Base-by-base conservation (phyloP, 1,140 invertebrate species). In the Caenorhabditis tropicalis region DNA sequence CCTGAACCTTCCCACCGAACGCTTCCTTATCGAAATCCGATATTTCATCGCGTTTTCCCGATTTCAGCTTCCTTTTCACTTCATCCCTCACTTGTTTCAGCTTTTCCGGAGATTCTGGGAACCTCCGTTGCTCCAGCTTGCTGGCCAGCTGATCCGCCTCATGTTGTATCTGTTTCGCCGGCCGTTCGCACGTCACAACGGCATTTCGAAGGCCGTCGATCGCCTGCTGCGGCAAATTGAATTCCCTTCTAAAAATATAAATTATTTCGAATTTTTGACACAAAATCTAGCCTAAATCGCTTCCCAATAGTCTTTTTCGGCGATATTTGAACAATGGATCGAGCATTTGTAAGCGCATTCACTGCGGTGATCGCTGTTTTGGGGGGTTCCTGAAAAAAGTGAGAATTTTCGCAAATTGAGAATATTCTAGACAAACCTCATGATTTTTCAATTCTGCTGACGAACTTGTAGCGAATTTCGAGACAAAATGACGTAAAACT, bases 1-100 rank as follows among this genome's bases (percentile, higher is more conserved):
- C 82, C 74, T 82, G 48, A 19, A 81, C 79, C 53, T 81, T 81
- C 12, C 51, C 79, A n/a, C 82, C 60, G 24, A 74, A 82, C 10
- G 36, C 27, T 56, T 56, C 79, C 29, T 81, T 56, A 21, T 56
- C 79, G 19, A 81, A 81, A n/a, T 48, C 36, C 21, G 36, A 82
- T 1, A 74, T 43, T 74, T 65, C 82, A 27, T 27, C 51, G 7
- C 24, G 9, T n/a, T 82, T 60, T 19, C 60, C 60, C 2, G 36
- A 43, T 70, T 74, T 74, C 27, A 81, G 21, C 21, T 48, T 70
- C 43, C 24, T 70, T 49, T 82, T 82, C 36, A 82, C 36, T 27
- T 82, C 43, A n/a, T 82, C 60, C 12, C 82, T 27, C 12, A 70
- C 51, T 24, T 82, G 70, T 51, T 82, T 82, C 15, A 84, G 36